A percentile compares a stretch with the other conserved stretches of the same genome.
These are phyloP conservation scores for Myotis brandtii DNA, from an alignment of 2,113 vertebrate genomes.

Conservation along the genomic window DNA sequence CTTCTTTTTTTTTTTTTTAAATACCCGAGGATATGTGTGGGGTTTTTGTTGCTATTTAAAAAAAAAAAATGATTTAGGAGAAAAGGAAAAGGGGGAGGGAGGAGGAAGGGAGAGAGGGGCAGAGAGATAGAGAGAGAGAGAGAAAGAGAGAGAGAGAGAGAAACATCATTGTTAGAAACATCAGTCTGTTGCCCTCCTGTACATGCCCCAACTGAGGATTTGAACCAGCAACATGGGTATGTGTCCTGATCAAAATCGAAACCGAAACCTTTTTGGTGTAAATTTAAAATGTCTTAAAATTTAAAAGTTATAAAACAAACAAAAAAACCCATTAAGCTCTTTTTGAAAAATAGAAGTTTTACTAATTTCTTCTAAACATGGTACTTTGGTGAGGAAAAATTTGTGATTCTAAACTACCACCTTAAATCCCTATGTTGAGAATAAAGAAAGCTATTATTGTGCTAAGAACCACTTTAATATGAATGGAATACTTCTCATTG, in stretches of 20 bases:
- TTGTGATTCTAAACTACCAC: not conserved
- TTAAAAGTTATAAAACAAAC: not conserved
- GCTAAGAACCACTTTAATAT: not conserved
- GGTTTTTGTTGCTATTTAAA: too few relatives aligned
- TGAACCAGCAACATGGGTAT: not conserved
- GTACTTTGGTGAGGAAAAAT: conserved; percentile 24
- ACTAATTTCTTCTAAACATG: conserved; percentile 2
- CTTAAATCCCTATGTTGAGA: not conserved
- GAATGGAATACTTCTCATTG: not conserved
- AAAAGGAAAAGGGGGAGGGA: too few relatives aligned
- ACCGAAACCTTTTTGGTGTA: not conserved
- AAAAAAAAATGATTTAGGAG: too few relatives aligned
- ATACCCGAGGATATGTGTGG: not conserved
- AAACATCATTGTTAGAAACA: not conserved
- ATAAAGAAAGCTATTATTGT: not conserved
- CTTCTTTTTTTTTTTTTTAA: conserved; percentile 28
- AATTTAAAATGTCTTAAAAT: conserved; percentile 9
- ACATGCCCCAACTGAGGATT: not conserved
- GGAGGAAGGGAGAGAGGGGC: too few relatives aligned
- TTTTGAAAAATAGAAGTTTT: conserved; percentile 8
- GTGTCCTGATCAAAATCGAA: not conserved
- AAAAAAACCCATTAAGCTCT: not conserved
- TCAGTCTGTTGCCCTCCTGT: not conserved
- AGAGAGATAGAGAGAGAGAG: not conserved
- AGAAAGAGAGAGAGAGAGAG: not conserved